Conservation (phyloP, 2,113 vertebrate species). For the Varanus komodoensis region DNA sequence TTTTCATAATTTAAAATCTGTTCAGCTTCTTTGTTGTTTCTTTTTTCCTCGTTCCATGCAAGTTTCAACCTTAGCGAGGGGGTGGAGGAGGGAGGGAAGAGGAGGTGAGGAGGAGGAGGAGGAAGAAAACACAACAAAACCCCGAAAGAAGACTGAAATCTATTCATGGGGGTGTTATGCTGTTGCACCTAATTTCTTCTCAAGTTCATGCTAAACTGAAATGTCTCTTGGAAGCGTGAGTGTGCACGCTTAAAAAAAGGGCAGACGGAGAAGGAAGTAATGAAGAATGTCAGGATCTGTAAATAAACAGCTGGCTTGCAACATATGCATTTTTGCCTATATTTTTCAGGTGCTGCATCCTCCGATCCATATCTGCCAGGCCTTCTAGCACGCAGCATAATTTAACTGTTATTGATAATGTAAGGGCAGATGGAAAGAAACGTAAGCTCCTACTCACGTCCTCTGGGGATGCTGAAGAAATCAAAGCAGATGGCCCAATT, state of each 20-base stretch:
- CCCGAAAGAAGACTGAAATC: conserved; percentile 67
- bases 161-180: conserved; percentile 60
- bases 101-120: not conserved
- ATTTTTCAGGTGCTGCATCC: conserved; percentile 84
- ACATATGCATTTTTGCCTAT: conserved; percentile 84
- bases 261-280: conserved; percentile 73
- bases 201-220: conserved; percentile 73
- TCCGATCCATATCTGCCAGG: conserved; percentile 85
- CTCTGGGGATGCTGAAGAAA: conserved; percentile 92
- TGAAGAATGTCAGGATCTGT: conserved; percentile 79
- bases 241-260: conserved; percentile 58
- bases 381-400: conserved; percentile 82
- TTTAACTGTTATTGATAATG: conserved; percentile 99
- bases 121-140: conserved; percentile 35
- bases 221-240: conserved; percentile 74
- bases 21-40: conserved; percentile 49
- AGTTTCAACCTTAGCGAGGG: conserved; percentile 36
- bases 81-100: too few relatives aligned
- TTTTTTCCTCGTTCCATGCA: conserved; percentile 39
- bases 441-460: conserved; percentile 79
- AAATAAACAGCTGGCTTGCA: conserved; percentile 85
- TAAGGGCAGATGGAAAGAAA: conserved; percentile 95
- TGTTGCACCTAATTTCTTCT: conserved; percentile 75
- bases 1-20: conserved; percentile 76
- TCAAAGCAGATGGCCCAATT: conserved; percentile 99